phyloP scores from a whole-genome alignment of 2,113 vertebrate genomes.

The Heterotilapia buettikoferi region DNA sequence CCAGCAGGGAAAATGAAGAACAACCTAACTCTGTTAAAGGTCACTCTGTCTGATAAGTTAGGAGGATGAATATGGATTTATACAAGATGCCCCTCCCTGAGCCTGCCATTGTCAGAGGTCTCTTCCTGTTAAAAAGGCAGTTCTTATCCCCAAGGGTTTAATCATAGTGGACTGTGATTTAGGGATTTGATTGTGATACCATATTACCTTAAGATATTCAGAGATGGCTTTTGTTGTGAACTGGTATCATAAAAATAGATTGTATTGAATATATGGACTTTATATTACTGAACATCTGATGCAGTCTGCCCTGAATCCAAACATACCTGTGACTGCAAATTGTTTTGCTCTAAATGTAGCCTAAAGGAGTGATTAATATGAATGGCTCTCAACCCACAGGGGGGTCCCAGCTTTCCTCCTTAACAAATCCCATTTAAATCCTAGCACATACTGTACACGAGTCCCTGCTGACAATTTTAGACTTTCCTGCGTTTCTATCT shows the following conservation, averaged over 20 bases:
- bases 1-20: not conserved
- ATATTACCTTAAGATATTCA: not conserved
- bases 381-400: not conserved
- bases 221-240: not conserved
- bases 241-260: not conserved
- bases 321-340: not conserved
- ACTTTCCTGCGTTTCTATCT: not conserved
- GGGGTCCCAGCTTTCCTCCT: not conserved
- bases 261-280: not conserved
- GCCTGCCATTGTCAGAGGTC: not conserved
- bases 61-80: not conserved
- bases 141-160: not conserved
- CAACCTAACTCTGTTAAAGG: not conserved
- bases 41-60: not conserved
- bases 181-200: not conserved
- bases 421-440: constrained; percentile 8
- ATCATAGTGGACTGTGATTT: not conserved
- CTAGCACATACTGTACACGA: not conserved
- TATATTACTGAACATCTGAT: not conserved
- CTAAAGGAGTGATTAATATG: not conserved
- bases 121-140: not conserved
- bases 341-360: not conserved
- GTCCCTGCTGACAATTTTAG: not conserved
- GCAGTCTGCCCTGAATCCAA: not conserved
- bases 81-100: not conserved